Evolutionary conservation across 2,888 invertebrate genomes (phyloP), one percentile per base, ranked within the genome.

Genomic region (Dendrolimus pini): DNA sequence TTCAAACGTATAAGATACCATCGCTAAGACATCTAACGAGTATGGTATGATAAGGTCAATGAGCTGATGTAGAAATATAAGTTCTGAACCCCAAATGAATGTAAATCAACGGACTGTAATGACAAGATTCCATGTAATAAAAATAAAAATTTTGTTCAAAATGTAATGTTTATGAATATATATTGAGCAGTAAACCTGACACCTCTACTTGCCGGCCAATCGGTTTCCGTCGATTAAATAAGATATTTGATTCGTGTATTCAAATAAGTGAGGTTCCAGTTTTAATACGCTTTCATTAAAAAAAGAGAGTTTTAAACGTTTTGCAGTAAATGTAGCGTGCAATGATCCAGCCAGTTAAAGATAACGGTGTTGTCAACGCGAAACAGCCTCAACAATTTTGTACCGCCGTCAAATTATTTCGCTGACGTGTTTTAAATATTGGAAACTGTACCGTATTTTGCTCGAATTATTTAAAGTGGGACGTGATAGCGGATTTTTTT

Each of bases 201-300:
- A 80, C 70, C 82, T 81, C 77, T 75, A 78, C 77, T 80, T 55
- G n/a, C 63, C 71, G 72, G 68, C 78, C 82, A 75, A 80, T 77
- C 73, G 73, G 68, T 73, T 73, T 71, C 60, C 68, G 68, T 72
- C 74, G 73, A 80, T 80, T 75, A 80, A 78, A 69, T 78, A 75
- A 77, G 72, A 74, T 78, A 78, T 79, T 74, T 73, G 73, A 78
- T 75, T 72, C 68, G 72, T 74, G 74, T 78, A 78, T 78, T 72
- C 71, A 78, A 77, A 79, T 78, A 79, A 80, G 76, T 68, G 58
- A 69, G 70, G 63, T 68, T 71, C 67, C 64, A 69, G 63, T 47
- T 47, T 72, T 74, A 74, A 73, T 72, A 75, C 61, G 61, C 61
- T 73, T 74, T 74, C 73, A 72, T 77, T 75, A 75, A 74, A 72